A percentile compares a stretch with the other conserved stretches of the same genome.
These are phyloP conservation scores for Balearica regulorum DNA, from an alignment of 2,797 vertebrate genomes.

Conservation along the genomic window DNA sequence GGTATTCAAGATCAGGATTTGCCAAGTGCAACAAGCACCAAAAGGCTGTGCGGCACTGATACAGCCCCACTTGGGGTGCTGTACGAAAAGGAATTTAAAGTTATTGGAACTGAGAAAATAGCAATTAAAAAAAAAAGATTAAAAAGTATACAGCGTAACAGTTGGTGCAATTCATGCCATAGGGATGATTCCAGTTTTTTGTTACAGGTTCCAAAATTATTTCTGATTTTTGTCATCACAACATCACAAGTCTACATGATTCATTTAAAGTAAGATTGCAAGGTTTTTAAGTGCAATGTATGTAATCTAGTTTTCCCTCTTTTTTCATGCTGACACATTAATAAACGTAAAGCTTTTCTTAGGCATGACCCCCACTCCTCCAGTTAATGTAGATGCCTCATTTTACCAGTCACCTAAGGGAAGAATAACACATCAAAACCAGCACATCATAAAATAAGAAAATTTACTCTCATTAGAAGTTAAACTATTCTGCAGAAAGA, in stretches of 20 bases:
- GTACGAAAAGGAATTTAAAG: neutral
- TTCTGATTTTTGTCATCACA: neutral
- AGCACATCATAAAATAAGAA: neutral
- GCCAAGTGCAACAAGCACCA: neutral
- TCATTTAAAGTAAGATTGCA: neutral
- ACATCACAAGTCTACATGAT: neutral
- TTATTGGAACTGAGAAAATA: neutral
- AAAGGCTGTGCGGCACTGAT: neutral
- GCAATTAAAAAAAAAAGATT: neutral
- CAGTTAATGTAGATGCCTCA: neutral
- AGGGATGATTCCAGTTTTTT: neutral
- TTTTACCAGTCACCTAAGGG: neutral
- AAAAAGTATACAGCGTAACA: neutral
- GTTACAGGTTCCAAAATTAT: neutral
- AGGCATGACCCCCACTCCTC: neutral
- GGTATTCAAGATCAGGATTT: neutral
- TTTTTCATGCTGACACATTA: neutral
- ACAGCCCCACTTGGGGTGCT: neutral
- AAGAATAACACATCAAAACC: neutral
- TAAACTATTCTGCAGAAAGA: neutral
- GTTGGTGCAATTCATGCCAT: neutral
- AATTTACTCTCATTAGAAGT: neutral
- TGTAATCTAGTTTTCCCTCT: neutral
- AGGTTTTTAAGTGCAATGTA: neutral
- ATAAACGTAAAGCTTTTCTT: neutral